Base-by-base conservation (phyloP, 2,113 vertebrate genomes). In the Ancistrus triradiatus region DNA sequence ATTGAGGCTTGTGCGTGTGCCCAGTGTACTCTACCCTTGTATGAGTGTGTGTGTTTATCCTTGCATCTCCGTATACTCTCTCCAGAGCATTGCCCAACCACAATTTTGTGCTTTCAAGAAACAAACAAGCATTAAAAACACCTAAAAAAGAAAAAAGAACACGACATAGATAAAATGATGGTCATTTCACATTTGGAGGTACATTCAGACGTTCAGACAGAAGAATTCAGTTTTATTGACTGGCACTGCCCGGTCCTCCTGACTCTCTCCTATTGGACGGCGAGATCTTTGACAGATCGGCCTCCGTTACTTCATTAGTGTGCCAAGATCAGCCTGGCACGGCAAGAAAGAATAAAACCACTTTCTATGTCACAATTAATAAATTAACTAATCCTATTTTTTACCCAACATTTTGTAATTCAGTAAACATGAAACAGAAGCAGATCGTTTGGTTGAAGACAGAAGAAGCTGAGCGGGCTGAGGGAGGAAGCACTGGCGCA, bases 101-200 rank as follows among this genome's bases (percentile, higher is more conserved):
- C 10, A 63, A 9, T 38, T 60, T 84, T 84, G 84, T 87, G 84
- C 72, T 80, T 84, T 77, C 65, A 58, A 73, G 14, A 33, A 60
- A 57, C 0, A 56, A 69, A 58, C 6, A 47, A 47, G 55, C 4
- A 53, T 21, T 10, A 37, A 3, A 38, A 38, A 4, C 37, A 38
- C 3, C 11, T 3, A 38, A 38, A 11, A 60, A 52, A 70, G 14
- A 52, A 53, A 61, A 27, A 4, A 61, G 46, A 59, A 70, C 4
- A 74, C 1, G 66, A 33, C 9, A 57, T 57, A 74, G 53, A 66
- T 37, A 63, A 80, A 77, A 77, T 62, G 63, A 51, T 68, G 37
- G 72, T 81, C 70, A 75, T 68, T 86, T 89, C 85, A 89, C 86
- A 86, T 86, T 86, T 69, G 82, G 73, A 78, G 74, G 77, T 84